Percentiles rank a stretch among this genome's conserved stretches.
Conservation (phyloP, 2,797 vertebrate genomes). For the Merluccius polli region DNA sequence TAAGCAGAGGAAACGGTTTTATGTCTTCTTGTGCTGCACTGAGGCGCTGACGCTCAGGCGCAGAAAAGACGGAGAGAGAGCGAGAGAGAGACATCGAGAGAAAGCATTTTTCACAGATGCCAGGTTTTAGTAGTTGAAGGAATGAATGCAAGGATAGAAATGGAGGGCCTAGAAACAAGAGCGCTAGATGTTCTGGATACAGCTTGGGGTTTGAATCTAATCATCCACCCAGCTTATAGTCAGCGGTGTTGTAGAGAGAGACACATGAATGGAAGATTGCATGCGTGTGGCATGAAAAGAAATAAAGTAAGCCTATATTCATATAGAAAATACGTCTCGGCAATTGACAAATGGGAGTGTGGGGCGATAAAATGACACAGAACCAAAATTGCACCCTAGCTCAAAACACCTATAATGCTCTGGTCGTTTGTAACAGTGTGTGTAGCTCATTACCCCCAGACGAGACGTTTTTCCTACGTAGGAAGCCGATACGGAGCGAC, state of each 20-base stretch:
- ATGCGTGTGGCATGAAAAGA: not conserved
- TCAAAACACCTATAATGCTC: not conserved
- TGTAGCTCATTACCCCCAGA: slow-evolving; percentile 58
- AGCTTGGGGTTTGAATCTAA: not conserved
- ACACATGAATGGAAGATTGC: too few species aligned
- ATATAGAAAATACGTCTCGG: not conserved
- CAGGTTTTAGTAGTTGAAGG: not conserved
- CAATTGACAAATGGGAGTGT: not conserved
- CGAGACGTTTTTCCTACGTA: slow-evolving; percentile 41
- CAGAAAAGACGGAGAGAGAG: slow-evolving; percentile 19
- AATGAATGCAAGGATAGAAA: not conserved
- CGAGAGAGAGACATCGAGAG: slow-evolving; percentile 7
- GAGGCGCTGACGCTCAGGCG: too few species aligned
- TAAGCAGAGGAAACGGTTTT: not conserved
- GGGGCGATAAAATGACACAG: too few species aligned
- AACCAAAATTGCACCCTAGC: too few species aligned
- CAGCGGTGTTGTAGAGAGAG: not conserved
- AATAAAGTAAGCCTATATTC: not conserved
- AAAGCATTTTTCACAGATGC: not conserved
- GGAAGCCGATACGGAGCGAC: slow-evolving; percentile 49
- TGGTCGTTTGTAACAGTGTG: slow-evolving; percentile 52
- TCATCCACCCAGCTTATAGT: not conserved
- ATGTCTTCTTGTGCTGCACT: not conserved
- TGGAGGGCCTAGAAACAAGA: not conserved
- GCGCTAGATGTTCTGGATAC: not conserved